Evolutionary conservation across 2,888 invertebrate genomes (phyloP).

Genomic region (Ellobium chinense): DNA sequence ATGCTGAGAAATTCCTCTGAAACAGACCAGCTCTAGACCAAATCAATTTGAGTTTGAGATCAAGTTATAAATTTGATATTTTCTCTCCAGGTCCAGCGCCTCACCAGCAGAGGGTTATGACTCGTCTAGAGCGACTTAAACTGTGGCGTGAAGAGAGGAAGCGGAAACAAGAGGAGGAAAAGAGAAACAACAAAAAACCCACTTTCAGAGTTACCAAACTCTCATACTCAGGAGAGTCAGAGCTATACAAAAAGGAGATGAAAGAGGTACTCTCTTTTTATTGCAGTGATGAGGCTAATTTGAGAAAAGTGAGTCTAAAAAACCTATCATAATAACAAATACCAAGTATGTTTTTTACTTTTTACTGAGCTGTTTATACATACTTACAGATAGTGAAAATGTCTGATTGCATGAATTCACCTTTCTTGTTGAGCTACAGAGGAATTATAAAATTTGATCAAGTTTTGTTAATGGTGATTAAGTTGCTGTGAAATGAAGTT

Average conservation of each 20-base stretch:
- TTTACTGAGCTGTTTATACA: too few species aligned
- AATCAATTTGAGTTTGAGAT: neutral
- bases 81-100: neutral
- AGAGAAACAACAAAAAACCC: conserved; percentile 20
- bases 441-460: too few species aligned
- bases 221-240: neutral
- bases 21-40: neutral
- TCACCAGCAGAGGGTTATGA: neutral
- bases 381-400: too few species aligned
- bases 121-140: conserved; percentile 11
- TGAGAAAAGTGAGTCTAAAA: too few species aligned
- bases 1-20: too few species aligned
- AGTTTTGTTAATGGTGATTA: too few species aligned
- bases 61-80: too few species aligned
- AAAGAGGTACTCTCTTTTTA: neutral
- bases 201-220: conserved; percentile 16
- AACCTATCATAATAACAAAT: too few species aligned
- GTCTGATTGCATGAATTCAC: too few species aligned
- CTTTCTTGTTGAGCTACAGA: too few species aligned
- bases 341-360: too few species aligned
- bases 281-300: neutral
- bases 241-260: neutral
- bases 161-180: neutral
- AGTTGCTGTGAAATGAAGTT: too few species aligned
- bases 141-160: conserved; percentile 37